Evolutionary conservation across 2,113 vertebrate species (phyloP).

Genomic region (Choloepus hoffmanni): DNA sequence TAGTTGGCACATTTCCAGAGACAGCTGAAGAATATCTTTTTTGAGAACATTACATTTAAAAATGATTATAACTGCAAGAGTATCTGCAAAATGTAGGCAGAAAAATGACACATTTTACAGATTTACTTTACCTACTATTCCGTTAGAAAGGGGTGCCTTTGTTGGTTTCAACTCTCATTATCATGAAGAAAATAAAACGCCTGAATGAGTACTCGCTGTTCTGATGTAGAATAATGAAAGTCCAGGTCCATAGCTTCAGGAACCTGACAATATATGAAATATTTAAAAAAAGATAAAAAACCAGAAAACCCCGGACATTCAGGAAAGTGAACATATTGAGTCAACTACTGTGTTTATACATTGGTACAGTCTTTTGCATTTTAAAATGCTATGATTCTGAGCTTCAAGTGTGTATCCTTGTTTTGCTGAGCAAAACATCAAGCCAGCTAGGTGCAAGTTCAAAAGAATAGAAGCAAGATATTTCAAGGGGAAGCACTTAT

Average conservation of each 20-base stretch:
- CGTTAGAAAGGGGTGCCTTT: not conserved
- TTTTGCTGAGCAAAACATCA: not conserved
- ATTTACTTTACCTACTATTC: not conserved
- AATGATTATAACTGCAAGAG: not conserved
- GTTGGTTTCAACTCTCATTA: not conserved
- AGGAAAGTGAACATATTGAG: not conserved
- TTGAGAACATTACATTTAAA: not conserved
- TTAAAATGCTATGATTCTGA: not conserved
- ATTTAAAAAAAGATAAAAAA: not conserved
- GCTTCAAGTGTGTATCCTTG: not conserved
- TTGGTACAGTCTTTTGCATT: not conserved
- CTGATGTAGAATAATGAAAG: not conserved
- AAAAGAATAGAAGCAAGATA: not conserved
- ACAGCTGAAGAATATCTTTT: not conserved
- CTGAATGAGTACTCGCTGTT: not conserved
- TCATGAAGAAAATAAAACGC: not conserved
- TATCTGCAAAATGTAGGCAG: not conserved
- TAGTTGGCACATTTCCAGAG: constrained; percentile 23
- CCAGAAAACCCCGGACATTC: not conserved
- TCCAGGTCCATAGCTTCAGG: not conserved
- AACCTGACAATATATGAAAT: not conserved
- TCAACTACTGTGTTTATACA: not conserved
- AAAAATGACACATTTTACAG: not conserved
- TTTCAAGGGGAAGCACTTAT: not conserved
- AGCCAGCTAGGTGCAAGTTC: not conserved